Conservation (phyloP, 2,888 invertebrate species). For the Eulithis testata region DNA sequence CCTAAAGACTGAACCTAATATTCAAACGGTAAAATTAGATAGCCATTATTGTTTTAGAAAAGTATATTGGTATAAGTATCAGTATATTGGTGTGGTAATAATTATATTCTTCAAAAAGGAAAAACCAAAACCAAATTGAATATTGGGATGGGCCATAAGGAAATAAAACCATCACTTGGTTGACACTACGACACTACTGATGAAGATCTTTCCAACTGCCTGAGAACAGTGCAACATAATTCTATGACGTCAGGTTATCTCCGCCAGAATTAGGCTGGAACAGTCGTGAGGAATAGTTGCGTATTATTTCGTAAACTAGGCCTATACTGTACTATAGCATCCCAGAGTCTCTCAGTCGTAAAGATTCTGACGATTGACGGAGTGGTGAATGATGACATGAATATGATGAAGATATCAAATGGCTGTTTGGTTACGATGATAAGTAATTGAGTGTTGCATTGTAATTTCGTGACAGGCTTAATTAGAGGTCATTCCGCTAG, state of each 20-base stretch:
- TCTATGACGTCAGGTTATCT: not conserved
- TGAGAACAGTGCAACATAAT: not conserved
- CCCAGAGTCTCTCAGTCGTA: slow-evolving; percentile 27
- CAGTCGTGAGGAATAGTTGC: slow-evolving; percentile 53
- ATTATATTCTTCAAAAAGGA: no score
- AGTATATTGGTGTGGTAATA: no score
- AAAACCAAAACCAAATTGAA: no score
- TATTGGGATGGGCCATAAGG: no score
- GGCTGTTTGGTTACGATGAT: not conserved
- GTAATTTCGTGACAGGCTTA: not conserved
- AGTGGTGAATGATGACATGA: slow-evolving; percentile 13
- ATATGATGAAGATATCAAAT: slow-evolving; percentile 6
- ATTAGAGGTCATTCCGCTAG: not conserved
- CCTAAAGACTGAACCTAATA: no score
- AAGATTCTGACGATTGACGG: slow-evolving; percentile 33
- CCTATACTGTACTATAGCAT: slow-evolving; percentile 41
- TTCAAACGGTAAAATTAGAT: no score
- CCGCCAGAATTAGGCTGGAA: slow-evolving; percentile 58
- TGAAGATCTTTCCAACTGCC: no score
- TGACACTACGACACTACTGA: no score
- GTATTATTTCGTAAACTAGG: slow-evolving; percentile 49
- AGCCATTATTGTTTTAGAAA: no score
- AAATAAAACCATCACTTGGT: no score
- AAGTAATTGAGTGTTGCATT: slow-evolving; percentile 1
- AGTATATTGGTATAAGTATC: no score